A percentile compares a stretch with the other conserved stretches of the same genome.
Evolutionary conservation across 2,888 invertebrate species (phyloP).

Genomic region (Hetaerina titia): DNA sequence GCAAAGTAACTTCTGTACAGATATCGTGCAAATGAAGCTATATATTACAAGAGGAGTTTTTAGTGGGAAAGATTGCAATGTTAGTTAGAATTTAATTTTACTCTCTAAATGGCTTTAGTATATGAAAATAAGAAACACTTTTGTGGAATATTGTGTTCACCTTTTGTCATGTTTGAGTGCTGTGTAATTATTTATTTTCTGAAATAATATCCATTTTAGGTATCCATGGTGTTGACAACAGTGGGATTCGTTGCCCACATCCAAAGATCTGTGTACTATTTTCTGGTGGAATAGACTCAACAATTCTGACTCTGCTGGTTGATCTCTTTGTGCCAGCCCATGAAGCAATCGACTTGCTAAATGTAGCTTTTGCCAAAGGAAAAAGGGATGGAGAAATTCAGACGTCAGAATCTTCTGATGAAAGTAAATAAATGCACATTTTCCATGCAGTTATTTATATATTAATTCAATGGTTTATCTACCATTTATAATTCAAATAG

Average conservation of each 20-base stretch:
- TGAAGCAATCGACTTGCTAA: constrained; percentile 92
- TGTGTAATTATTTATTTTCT: background rate
- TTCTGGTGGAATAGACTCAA: constrained; percentile 96
- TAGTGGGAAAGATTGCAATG: too few relatives aligned
- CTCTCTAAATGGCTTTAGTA: background rate
- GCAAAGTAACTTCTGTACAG: too few relatives aligned
- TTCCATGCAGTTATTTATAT: too few relatives aligned
- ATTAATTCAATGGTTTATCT: too few relatives aligned
- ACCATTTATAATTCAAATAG: too few relatives aligned
- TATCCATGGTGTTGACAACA: background rate
- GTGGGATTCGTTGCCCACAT: constrained; percentile 78
- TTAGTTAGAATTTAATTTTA: too few relatives aligned
- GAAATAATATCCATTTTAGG: background rate
- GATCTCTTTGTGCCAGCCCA: constrained; percentile 83
- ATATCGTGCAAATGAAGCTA: too few relatives aligned
- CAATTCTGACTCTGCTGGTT: constrained; percentile 90
- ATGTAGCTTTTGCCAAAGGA: constrained; percentile 90
- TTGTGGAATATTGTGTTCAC: too few relatives aligned
- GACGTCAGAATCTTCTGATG: background rate
- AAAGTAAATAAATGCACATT: background rate
- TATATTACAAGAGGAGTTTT: too few relatives aligned
- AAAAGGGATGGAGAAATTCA: background rate
- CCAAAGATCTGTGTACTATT: constrained; percentile 90
- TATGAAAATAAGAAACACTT: background rate
- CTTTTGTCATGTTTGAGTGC: background rate